Percentiles rank a stretch among this genome's conserved stretches.
Conservation (phyloP, 1,140 invertebrate species). For the Lordiphosa mommai region DNA sequence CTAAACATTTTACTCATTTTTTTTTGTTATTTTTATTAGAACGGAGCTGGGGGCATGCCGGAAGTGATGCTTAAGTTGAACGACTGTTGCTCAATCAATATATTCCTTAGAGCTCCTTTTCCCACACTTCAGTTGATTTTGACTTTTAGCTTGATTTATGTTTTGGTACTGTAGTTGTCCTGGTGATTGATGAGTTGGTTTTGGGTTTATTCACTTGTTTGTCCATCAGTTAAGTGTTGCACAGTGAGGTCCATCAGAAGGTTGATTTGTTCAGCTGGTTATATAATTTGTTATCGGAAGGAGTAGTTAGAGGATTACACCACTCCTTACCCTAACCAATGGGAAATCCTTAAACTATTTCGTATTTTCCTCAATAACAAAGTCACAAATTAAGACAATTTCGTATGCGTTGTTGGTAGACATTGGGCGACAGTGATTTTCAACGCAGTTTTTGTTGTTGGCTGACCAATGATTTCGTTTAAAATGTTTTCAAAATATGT, state of each 20-base stretch:
- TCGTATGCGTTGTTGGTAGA: no score
- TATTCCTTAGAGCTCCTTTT: slow-evolving; percentile 13
- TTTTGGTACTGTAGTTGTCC: slow-evolving; percentile 25
- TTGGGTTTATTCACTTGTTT: slow-evolving; percentile 27
- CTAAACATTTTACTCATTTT: slow-evolving; percentile 56
- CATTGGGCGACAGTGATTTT: no score
- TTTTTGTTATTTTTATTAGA: slow-evolving; percentile 31
- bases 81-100: slow-evolving; percentile 46
- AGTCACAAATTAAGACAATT: no score
- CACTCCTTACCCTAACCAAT: no score
- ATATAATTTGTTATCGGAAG: slow-evolving; percentile 25
- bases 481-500: no score
- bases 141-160: slow-evolving; percentile 65
- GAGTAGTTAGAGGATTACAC: no score
- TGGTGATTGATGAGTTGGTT: slow-evolving; percentile 61
- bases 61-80: slow-evolving; percentile 49
- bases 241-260: slow-evolving; percentile 5
- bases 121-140: slow-evolving; percentile 1
- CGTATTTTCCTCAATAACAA: no score
- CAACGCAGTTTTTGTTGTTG: no score
- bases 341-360: no score
- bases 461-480: no score
- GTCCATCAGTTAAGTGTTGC: slow-evolving; percentile 10
- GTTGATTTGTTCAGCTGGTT: slow-evolving; percentile 37
- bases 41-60: slow-evolving; percentile 22